These are phyloP conservation scores for Drosophila nasuta DNA, from an alignment of 1,140 invertebrate genomes.

Conservation along the genomic window DNA sequence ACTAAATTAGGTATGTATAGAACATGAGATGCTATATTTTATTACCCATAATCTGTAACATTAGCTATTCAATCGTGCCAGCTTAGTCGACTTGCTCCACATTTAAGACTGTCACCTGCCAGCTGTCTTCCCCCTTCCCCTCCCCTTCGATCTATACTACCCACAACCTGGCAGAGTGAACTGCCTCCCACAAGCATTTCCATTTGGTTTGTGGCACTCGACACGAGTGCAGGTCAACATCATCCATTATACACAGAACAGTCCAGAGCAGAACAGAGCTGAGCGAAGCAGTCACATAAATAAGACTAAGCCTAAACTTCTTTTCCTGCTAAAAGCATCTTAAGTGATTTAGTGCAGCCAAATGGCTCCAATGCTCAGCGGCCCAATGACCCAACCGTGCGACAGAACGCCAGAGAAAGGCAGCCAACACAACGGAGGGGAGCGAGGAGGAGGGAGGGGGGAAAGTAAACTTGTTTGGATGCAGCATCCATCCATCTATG, in stretches of 20 bases:
- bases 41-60: conserved; percentile 64
- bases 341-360: conserved; percentile 81
- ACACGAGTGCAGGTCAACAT: conserved; percentile 70
- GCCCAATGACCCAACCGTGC: conserved; percentile 42
- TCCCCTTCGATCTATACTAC: neutral
- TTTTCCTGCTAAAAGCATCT: conserved; percentile 79
- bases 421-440: neutral
- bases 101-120: conserved; percentile 63
- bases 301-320: conserved; percentile 75
- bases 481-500: conserved; percentile 46
- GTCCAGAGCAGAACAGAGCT: conserved; percentile 15
- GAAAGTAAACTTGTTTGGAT: conserved; percentile 52
- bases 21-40: conserved; percentile 1
- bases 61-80: conserved; percentile 73
- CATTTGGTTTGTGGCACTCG: conserved; percentile 26
- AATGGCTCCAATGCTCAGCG: conserved; percentile 53
- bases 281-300: conserved; percentile 58
- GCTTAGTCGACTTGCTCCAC: conserved; percentile 52
- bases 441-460: neutral
- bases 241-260: conserved; percentile 64
- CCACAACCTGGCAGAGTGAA: neutral
- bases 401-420: conserved; percentile 4
- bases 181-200: conserved; percentile 18
- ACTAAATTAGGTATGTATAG: conserved; percentile 12
- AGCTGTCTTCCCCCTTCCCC: neutral